phyloP scores from a whole-genome alignment of 1,140 invertebrate species.

The Aphidius gifuensis region DNA sequence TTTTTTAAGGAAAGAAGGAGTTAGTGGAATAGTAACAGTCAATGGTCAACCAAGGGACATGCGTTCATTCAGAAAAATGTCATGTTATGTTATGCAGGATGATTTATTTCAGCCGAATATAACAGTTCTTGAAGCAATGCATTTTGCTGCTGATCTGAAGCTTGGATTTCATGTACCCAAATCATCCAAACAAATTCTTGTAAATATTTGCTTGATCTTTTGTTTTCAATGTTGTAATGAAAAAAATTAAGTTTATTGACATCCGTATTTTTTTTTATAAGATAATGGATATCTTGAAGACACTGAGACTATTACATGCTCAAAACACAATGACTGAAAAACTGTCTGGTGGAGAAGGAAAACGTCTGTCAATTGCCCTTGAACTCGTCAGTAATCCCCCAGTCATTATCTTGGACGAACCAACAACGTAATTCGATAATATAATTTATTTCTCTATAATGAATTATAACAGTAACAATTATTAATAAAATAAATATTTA shows the following conservation, averaged over 20 bases:
- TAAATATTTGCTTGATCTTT: constrained; percentile 51
- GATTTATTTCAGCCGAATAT: constrained; percentile 92
- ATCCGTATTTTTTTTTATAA: constrained; percentile 45
- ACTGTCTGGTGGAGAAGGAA: constrained; percentile 93
- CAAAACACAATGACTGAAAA: constrained; percentile 84
- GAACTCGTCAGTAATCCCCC: constrained; percentile 94
- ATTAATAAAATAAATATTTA: background rate
- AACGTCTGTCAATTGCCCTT: constrained; percentile 90
- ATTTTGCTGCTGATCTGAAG: constrained; percentile 87
- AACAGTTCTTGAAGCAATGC: constrained; percentile 91
- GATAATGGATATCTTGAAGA: constrained; percentile 90
- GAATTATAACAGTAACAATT: background rate
- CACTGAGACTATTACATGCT: constrained; percentile 81
- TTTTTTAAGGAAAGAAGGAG: constrained; percentile 65
- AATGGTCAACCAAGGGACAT: constrained; percentile 85
- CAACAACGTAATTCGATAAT: constrained; percentile 68
- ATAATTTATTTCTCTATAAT: background rate
- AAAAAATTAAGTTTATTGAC: background rate
- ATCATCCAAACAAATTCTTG: constrained; percentile 78
- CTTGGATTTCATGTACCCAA: constrained; percentile 69
- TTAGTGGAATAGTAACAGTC: constrained; percentile 77
- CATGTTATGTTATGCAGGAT: constrained; percentile 97
- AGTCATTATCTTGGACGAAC: constrained; percentile 98
- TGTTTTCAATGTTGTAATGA: background rate
- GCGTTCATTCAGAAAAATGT: constrained; percentile 87